phyloP scores from a whole-genome alignment of 2,113 vertebrate species.

The Pygoscelis antarcticus region DNA sequence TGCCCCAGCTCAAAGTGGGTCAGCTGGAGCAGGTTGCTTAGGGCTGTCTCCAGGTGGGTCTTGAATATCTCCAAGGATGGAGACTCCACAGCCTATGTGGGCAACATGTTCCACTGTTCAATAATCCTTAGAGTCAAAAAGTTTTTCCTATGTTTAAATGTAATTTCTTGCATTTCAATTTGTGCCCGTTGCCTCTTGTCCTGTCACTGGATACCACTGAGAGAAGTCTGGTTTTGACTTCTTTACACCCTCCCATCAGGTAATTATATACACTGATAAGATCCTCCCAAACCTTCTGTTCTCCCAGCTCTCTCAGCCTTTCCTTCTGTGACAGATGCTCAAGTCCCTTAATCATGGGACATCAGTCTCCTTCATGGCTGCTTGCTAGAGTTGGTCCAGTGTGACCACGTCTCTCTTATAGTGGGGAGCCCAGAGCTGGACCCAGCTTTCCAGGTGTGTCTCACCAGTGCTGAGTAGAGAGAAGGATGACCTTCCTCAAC shows the following conservation, averaged over 20 bases:
- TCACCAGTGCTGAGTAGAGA: background rate
- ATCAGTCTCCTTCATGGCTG: background rate
- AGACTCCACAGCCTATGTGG: background rate
- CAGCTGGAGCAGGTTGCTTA: background rate
- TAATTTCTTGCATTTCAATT: background rate
- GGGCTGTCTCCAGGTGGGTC: background rate
- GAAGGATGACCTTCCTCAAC: accelerated
- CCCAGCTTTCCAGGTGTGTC: background rate
- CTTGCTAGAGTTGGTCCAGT: accelerated
- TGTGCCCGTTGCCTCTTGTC: background rate
- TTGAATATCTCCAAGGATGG: background rate
- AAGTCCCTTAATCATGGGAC: background rate
- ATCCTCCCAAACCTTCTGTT: background rate
- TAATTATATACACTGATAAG: background rate
- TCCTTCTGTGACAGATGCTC: background rate
- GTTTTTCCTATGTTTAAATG: background rate
- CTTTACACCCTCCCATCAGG: background rate
- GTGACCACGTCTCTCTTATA: background rate
- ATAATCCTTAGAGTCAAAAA: background rate
- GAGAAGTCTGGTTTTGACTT: background rate
- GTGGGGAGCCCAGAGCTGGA: background rate
- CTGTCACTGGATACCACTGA: background rate
- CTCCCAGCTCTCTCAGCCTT: background rate
- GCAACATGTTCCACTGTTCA: background rate
- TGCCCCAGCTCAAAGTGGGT: background rate